Percentiles rank a stretch among this genome's conserved stretches.
Evolutionary conservation across 1,140 invertebrate species (phyloP).

Genomic region (Lineus longissimus): DNA sequence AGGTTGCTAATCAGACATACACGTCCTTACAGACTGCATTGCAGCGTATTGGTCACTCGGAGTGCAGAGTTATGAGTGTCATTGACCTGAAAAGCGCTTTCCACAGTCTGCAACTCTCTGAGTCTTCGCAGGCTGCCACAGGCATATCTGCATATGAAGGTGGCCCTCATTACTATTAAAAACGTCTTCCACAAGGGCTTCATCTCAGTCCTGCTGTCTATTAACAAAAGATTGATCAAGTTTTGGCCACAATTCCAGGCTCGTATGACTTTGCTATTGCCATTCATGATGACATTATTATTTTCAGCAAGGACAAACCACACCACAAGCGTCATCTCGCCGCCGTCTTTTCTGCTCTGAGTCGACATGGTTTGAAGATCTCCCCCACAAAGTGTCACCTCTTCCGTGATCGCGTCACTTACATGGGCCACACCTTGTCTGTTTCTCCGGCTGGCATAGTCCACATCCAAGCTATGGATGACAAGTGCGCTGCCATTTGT

Average conservation of each 20-base stretch:
- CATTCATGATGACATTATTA: too few relatives aligned
- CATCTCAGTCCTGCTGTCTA: neutral
- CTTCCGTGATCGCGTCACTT: neutral
- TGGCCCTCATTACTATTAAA: neutral
- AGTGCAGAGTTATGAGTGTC: neutral
- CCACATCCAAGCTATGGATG: neutral
- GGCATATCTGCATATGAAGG: neutral
- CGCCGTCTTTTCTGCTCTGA: too few relatives aligned
- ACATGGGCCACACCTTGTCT: neutral
- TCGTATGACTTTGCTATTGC: neutral
- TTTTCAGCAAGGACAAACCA: too few relatives aligned
- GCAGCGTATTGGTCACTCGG: too few relatives aligned
- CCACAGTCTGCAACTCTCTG: neutral
- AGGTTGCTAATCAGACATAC: neutral
- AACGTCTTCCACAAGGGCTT: neutral
- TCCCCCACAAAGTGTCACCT: neutral
- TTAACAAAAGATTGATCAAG: neutral
- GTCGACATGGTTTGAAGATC: neutral
- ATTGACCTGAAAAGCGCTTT: neutral
- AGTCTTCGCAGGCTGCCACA: neutral
- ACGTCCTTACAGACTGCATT: neutral
- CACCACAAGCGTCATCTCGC: too few relatives aligned
- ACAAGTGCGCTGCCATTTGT: neutral
- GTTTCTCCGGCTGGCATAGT: neutral
- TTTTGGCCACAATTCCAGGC: neutral